Evolutionary conservation across 2,888 invertebrate species (phyloP).

Genomic region (Lasioglossum malachurum): DNA sequence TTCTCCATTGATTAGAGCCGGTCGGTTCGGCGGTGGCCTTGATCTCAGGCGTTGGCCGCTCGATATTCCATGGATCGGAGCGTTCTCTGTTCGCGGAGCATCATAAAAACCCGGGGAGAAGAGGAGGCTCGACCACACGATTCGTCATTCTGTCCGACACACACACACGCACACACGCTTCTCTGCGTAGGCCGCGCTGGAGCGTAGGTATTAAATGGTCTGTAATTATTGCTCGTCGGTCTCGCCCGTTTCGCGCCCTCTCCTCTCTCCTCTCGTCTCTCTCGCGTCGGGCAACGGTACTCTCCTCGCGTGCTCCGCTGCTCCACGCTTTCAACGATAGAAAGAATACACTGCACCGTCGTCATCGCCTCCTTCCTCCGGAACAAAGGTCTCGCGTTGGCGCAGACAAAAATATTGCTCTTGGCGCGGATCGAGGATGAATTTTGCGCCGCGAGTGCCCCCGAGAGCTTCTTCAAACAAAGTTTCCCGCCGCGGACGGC

Average conservation of each 20-base stretch:
- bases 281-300: background rate
- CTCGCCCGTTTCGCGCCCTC: slow-evolving; percentile 12
- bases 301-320: background rate
- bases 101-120: background rate
- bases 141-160: slow-evolving; percentile 40
- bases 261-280: background rate
- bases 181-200: slow-evolving; percentile 21
- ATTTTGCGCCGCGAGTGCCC: slow-evolving; percentile 10
- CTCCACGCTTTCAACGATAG: background rate
- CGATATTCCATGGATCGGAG: background rate
- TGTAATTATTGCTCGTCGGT: slow-evolving; percentile 36
- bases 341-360: background rate
- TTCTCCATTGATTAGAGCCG: background rate
- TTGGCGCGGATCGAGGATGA: background rate
- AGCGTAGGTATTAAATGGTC: slow-evolving; percentile 44
- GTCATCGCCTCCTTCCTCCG: background rate
- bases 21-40: background rate
- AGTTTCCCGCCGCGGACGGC: slow-evolving; percentile 14
- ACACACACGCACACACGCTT: background rate
- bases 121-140: slow-evolving; percentile 40
- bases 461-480: slow-evolving; percentile 14
- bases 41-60: background rate
- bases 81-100: background rate
- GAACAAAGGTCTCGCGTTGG: background rate
- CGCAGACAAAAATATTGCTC: background rate